A percentile compares a stretch with the other conserved stretches of the same genome.
These are phyloP conservation scores for Sturnus vulgaris DNA, from an alignment of 2,113 vertebrate species.

Conservation along the genomic window DNA sequence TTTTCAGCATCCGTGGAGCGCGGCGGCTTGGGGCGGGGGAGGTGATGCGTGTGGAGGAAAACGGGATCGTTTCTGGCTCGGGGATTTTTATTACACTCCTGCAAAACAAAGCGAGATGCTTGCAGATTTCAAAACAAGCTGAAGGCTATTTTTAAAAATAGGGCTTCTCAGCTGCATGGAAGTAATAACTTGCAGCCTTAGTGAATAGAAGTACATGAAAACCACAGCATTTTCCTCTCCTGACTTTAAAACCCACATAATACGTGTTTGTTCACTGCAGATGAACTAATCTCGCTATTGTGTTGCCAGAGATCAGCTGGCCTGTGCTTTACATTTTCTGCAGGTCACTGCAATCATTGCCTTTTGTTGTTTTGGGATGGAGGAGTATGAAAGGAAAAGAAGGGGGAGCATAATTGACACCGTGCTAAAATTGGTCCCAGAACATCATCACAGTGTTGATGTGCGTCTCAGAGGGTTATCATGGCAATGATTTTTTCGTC, in stretches of 20 bases:
- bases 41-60: not conserved
- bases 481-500: not conserved
- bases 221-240: conserved; percentile 42
- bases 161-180: conserved; percentile 10
- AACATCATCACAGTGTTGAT: not conserved
- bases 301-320: conserved; percentile 52
- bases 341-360: conserved; percentile 43
- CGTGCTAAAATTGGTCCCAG: not conserved
- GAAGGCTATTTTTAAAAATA: conserved; percentile 38
- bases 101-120: conserved; percentile 42
- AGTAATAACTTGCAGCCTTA: conserved; percentile 36
- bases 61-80: not conserved
- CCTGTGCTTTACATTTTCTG: conserved; percentile 51
- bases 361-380: conserved; percentile 25
- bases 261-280: conserved; percentile 34
- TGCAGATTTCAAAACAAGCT: conserved; percentile 28
- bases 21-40: not conserved
- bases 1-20: not conserved
- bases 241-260: conserved; percentile 48
- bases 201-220: conserved; percentile 32
- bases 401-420: not conserved
- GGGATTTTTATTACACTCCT: not conserved
- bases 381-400: not conserved
- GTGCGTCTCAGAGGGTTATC: rapidly evolving
- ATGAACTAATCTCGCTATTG: conserved; percentile 43